A percentile compares a stretch with the other conserved stretches of the same genome.
Conservation (phyloP, 2,888 invertebrate species). For the Drosophila testacea region DNA sequence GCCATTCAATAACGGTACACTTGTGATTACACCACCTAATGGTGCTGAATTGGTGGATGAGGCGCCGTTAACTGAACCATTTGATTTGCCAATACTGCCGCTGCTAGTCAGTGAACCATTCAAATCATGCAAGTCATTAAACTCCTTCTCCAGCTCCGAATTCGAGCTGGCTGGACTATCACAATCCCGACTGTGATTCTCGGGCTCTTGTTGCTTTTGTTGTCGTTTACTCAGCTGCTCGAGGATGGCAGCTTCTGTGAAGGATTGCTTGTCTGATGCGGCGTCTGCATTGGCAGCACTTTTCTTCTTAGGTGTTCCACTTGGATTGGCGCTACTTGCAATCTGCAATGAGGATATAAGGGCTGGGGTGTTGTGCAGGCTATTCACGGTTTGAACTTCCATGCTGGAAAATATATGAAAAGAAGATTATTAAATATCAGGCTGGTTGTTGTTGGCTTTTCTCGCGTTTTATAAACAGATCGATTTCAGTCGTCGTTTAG, state of each 20-base stretch:
- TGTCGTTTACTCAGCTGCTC: conserved; percentile 48
- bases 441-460: neutral
- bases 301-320: conserved; percentile 47
- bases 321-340: conserved; percentile 41
- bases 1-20: conserved; percentile 33
- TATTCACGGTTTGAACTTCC: conserved; percentile 83
- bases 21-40: conserved; percentile 4
- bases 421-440: neutral
- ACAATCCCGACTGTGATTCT: conserved; percentile 79
- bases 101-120: conserved; percentile 79
- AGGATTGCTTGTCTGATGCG: conserved; percentile 38
- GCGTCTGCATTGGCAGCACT: conserved; percentile 33
- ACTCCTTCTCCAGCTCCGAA: conserved; percentile 88
- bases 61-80: conserved; percentile 80
- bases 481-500: neutral
- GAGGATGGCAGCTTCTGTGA: conserved; percentile 53
- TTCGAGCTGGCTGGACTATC: conserved; percentile 88
- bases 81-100: conserved; percentile 77
- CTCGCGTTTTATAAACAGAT: neutral
- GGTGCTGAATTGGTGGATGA: conserved; percentile 63
- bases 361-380: conserved; percentile 68
- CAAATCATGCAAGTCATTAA: conserved; percentile 87
- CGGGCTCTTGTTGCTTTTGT: conserved; percentile 46
- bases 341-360: conserved; percentile 70
- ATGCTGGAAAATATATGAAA: conserved; percentile 65